A percentile compares a stretch with the other conserved stretches of the same genome.
phyloP scores from a whole-genome alignment of 1,140 invertebrate genomes.

The Calliphora vicina region DNA sequence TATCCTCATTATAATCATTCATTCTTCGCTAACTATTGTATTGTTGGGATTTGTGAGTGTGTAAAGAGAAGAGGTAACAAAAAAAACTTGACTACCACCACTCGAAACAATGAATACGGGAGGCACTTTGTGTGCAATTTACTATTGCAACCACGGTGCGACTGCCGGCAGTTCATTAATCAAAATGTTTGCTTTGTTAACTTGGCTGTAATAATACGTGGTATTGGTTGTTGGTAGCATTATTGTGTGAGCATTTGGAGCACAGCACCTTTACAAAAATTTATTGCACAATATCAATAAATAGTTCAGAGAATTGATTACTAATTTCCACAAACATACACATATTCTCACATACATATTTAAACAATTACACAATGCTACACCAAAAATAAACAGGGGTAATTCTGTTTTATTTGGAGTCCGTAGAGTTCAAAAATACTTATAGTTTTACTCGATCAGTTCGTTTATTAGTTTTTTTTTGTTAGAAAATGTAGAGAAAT shows the following conservation, averaged over 20 bases:
- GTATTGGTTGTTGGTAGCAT: background rate
- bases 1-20: slow-evolving; percentile 13
- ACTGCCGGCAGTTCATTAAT: slow-evolving; percentile 25
- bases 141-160: background rate
- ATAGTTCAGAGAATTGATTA: too few species aligned
- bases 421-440: too few species aligned
- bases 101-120: background rate
- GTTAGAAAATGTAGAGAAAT: too few species aligned
- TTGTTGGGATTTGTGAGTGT: background rate
- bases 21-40: background rate
- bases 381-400: too few species aligned
- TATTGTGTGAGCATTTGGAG: slow-evolving; percentile 7
- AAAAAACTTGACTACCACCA: background rate
- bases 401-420: too few species aligned
- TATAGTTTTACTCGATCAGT: too few species aligned
- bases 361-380: too few species aligned
- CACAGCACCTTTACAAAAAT: background rate
- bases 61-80: background rate
- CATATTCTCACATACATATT: too few species aligned
- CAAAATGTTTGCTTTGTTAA: slow-evolving; percentile 27
- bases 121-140: background rate
- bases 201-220: background rate
- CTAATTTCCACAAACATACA: too few species aligned
- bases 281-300: background rate
- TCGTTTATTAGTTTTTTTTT: too few species aligned